Evolutionary conservation across 2,797 vertebrate genomes (phyloP).

Genomic region (Microchirus variegatus): DNA sequence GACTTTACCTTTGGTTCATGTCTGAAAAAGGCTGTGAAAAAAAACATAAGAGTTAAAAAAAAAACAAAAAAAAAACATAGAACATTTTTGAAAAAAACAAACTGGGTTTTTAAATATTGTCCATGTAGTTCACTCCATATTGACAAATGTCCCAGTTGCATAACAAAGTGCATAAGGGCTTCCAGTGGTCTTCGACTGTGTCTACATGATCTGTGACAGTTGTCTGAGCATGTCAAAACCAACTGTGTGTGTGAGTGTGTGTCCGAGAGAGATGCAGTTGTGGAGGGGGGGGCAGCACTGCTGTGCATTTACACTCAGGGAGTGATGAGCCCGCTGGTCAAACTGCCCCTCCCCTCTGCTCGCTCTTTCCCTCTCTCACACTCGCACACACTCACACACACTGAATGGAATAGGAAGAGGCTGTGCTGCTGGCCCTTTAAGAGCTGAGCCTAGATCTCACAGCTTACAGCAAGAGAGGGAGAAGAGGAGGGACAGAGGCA

Average conservation of each 20-base stretch:
- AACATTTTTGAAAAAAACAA: no score
- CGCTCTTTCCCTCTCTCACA: neutral
- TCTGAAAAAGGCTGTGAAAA: no score
- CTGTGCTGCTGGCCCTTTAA: constrained; percentile 91
- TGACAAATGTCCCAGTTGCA: no score
- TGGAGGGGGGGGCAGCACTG: constrained; percentile 74
- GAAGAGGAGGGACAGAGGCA: constrained; percentile 64
- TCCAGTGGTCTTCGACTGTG: constrained; percentile 14
- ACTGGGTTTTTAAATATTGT: no score
- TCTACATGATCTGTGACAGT: constrained; percentile 31
- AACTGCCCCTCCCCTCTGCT: constrained; percentile 60
- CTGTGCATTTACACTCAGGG: constrained; percentile 57
- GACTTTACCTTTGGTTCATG: no score
- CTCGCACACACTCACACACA: constrained; percentile 19
- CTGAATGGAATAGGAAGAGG: constrained; percentile 12
- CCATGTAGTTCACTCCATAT: no score
- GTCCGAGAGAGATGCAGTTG: constrained; percentile 34
- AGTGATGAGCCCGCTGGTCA: constrained; percentile 67
- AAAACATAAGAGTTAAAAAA: no score
- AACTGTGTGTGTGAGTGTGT: constrained; percentile 5
- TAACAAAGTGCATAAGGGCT: no score
- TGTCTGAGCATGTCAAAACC: constrained; percentile 25
- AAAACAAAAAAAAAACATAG: no score
- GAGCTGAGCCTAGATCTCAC: constrained; percentile 89
- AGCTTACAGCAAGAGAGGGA: constrained; percentile 74